Base-by-base conservation (phyloP, 2,888 invertebrate genomes). In the Ariolimax columbianus region DNA sequence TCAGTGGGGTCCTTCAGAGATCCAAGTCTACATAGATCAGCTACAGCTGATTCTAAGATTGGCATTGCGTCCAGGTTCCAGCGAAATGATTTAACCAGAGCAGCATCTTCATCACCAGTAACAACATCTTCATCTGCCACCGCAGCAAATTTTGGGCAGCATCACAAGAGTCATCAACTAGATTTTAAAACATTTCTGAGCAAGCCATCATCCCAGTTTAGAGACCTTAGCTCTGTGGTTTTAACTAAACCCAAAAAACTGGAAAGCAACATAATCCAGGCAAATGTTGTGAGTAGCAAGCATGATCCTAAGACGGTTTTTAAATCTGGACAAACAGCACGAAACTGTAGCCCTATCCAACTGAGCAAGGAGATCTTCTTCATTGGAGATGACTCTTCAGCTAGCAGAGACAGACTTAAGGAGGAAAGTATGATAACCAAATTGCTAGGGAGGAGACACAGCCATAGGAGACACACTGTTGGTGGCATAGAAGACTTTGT, bases 401-500 rank as follows among this genome's bases (percentile, higher is more conserved):
- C 73, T 68, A 72, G 36, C 77, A 84, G 72, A 47, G 33, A 30
- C 30, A 55, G 68, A 85, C 70, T 85, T 70, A 75, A 47, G 83
- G 86, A 75, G 70, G 78, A 79, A 23, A 82, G 40, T 80, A 78
- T 33, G 79, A 73, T 55, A 86, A 90, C 87, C 86, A 85, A 79
- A 82, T 88, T 55, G 30, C 14, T 33, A 33, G 55, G 59, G 33
- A 81, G 55, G 33, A 47, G 36, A 4, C 77, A 89, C 87, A 75
- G 78, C 9, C 88, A 89, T 94, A 96, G 98, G 72, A 95, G 98
- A 47, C 98, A 98, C 95, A 98, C 98, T 0, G 97, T 98, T 17
- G 98, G 98, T 87, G 98, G 98, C 83, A 97, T 97, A n/a, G 97
- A 97, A 94, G 98, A 98, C 94, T 97, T 96, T 36, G 96, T 96